Evolutionary conservation across 2,797 vertebrate genomes (phyloP), one percentile per base, ranked within the genome.

Genomic region (Sphenodon punctatus): DNA sequence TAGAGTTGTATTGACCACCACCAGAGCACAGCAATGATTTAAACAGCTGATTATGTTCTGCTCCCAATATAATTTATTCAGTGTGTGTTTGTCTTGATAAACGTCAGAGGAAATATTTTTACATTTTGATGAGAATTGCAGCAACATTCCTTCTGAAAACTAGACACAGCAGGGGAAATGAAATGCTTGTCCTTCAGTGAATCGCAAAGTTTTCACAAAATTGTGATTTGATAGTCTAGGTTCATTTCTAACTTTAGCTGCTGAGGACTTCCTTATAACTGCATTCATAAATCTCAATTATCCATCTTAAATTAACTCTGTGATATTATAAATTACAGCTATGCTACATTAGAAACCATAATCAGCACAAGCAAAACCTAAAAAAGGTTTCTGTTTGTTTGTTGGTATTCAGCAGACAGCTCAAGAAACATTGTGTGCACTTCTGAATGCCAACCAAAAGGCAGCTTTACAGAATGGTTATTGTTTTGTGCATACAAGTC

Each of bases 201-300:
- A 66, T 1, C 27, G 19, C 27, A 27, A 55, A 27, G 1, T 22
- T 61, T 87, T 89, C 91, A 92, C 91, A 93, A 34, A 88, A 83
- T 25, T 67, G 82, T 83, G 87, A 75, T 85, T 56, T 46, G 88
- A 19, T 71, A 53, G 34, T 25, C 30, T 46, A 11, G 63, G 36
- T 27, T 30, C 64, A 32, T 25, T 53, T 73, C 30, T 67, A 45
- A 5, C 61, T 56, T 71, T 7, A 32, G 78, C 36, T 71, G 56
- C 27, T 23, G 14, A 43, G 32, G 41, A 73, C 45, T 8, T 58
- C n/a, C 42, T 19, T 65, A 65, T 41, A 30, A 69, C 27, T 65
- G 16, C 45, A 65, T 7, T 60, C 55, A 25, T 36, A 36, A 30
- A 14, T 25, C 17, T 1, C 7, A 76, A 4, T 73, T 67, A 58